These are phyloP conservation scores for Diaprepes abbreviatus DNA, from an alignment of 2,888 invertebrate species.

Conservation along the genomic window DNA sequence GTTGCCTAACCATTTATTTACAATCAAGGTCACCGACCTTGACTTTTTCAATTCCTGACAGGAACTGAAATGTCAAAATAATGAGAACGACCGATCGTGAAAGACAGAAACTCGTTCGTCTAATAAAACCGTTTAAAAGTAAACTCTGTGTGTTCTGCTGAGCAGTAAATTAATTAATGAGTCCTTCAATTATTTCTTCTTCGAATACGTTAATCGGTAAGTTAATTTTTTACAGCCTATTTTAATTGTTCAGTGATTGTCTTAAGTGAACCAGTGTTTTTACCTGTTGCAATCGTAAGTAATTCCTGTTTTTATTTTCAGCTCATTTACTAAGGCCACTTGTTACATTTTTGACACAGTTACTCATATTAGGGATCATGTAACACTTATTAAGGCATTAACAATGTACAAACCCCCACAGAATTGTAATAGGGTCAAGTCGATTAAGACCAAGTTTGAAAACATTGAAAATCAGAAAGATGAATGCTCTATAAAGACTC, in stretches of 20 bases:
- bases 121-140: conserved; percentile 28
- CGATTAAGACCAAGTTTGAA: conserved; percentile 77
- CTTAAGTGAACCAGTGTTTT: conserved; percentile 7
- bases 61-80: conserved; percentile 49
- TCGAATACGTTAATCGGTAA: conserved; percentile 39
- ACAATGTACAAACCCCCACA: conserved; percentile 66
- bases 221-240: conserved; percentile 27
- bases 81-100: conserved; percentile 34
- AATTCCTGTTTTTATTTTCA: conserved; percentile 44
- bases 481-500: conserved; percentile 10
- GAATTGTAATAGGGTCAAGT: conserved; percentile 71
- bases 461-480: conserved; percentile 57
- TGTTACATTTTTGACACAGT: conserved; percentile 29
- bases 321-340: conserved; percentile 36
- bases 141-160: conserved; percentile 18
- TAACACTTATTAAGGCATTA: conserved; percentile 17
- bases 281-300: conserved; percentile 36
- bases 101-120: conserved; percentile 13
- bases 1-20: conserved; percentile 1
- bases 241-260: conserved; percentile 22
- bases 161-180: conserved; percentile 36
- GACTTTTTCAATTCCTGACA: conserved; percentile 32
- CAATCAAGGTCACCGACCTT: conserved; percentile 42
- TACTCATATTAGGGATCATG: conserved; percentile 25
- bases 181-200: conserved; percentile 27